Conservation (phyloP, 1,140 invertebrate species). For the Diabrotica virgifera region DNA sequence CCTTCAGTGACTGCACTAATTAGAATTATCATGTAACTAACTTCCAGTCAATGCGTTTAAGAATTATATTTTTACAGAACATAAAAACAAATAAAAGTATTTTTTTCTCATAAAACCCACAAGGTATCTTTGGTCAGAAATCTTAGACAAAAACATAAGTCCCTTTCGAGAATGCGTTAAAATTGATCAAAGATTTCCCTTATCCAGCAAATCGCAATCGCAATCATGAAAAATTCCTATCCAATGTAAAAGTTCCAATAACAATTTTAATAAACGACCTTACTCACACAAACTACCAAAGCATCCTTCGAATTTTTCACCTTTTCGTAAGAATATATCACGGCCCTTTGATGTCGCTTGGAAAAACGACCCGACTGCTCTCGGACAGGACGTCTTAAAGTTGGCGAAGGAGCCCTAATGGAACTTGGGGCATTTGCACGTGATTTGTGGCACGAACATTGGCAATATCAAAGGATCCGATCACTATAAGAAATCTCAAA, state of each 20-base stretch:
- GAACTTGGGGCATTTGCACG: conserved; percentile 20
- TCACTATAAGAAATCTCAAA: conserved; percentile 26
- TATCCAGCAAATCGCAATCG: background rate
- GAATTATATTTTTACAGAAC: too few species aligned
- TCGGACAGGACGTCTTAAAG: conserved; percentile 12
- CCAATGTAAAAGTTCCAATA: conserved; percentile 11
- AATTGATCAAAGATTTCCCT: background rate
- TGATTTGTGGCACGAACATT: conserved; percentile 21
- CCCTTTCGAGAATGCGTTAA: background rate
- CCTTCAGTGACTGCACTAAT: too few species aligned
- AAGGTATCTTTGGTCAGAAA: background rate
- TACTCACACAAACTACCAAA: background rate
- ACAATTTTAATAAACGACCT: conserved; percentile 18
- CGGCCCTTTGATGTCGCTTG: conserved; percentile 13
- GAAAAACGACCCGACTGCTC: conserved; percentile 4
- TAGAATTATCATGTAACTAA: too few species aligned
- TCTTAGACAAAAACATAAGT: background rate
- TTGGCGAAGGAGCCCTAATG: conserved; percentile 10
- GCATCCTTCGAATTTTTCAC: conserved; percentile 12
- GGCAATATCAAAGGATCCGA: conserved; percentile 22
- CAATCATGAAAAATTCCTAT: conserved; percentile 1
- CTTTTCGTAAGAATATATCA: conserved; percentile 9
- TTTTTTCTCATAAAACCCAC: background rate
- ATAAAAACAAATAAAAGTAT: too few species aligned
- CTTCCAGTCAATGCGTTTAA: too few species aligned